Evolutionary conservation across 53 echinoderm and acorn worm species (phyloP).

Genomic region (Arbacia lixula): DNA sequence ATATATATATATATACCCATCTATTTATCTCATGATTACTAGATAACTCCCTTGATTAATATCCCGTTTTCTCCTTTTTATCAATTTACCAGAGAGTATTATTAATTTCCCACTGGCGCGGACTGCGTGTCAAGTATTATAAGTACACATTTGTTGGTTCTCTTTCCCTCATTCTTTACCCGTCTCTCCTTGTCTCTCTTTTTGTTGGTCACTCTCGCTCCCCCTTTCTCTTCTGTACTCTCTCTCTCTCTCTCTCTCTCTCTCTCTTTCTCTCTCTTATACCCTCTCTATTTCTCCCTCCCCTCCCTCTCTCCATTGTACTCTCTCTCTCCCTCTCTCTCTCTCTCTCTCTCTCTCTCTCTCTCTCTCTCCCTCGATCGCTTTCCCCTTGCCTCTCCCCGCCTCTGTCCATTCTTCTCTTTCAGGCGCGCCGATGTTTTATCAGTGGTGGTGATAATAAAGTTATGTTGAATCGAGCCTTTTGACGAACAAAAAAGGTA

Average conservation of each 20-base stretch:
- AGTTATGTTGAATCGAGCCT: constrained; percentile 32
- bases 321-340: neutral
- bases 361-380: neutral
- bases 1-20: too few relatives aligned
- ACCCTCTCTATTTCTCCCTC: neutral
- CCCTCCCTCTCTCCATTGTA: too few relatives aligned
- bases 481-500: constrained; percentile 38
- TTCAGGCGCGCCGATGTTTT: constrained; percentile 23
- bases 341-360: constrained; percentile 1
- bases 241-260: neutral
- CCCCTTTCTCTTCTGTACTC: neutral
- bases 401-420: constrained; percentile 7
- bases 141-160: too few relatives aligned
- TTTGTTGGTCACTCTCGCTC: neutral
- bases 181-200: neutral
- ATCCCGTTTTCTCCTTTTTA: too few relatives aligned
- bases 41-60: too few relatives aligned
- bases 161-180: too few relatives aligned
- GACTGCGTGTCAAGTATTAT: too few relatives aligned
- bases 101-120: too few relatives aligned
- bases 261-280: neutral
- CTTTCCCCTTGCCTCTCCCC: neutral
- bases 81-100: too few relatives aligned
- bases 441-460: constrained; percentile 50
- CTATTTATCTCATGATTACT: too few relatives aligned